Conservation (phyloP, 2,797 vertebrate species). For the Pelochelys cantorii region DNA sequence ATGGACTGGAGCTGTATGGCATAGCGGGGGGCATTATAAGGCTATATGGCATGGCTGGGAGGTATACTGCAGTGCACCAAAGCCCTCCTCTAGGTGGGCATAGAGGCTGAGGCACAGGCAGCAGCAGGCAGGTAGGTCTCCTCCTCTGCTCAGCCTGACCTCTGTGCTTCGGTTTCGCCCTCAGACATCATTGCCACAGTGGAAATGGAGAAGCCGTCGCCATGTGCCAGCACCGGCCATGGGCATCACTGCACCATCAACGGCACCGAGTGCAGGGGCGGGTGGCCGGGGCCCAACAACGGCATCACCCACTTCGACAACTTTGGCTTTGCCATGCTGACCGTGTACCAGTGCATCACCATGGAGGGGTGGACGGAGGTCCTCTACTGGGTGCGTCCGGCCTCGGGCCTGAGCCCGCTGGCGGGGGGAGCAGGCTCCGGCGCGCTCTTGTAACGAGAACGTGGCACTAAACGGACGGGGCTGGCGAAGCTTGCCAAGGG, state of each 20-base stretch:
- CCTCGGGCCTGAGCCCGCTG: rapidly evolving
- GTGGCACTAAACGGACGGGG: background rate
- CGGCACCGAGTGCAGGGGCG: slow-evolving; percentile 89
- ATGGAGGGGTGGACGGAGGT: slow-evolving; percentile 98
- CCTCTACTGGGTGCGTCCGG: slow-evolving; percentile 92
- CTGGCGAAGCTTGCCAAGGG: too few relatives aligned
- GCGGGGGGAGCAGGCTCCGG: too few relatives aligned
- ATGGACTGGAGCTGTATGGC: background rate
- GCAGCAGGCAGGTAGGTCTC: background rate
- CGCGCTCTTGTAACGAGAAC: background rate
- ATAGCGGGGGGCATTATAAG: background rate
- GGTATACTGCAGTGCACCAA: background rate
- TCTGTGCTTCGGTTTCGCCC: background rate
- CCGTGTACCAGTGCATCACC: slow-evolving; percentile 97
- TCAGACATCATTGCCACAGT: slow-evolving; percentile 89
- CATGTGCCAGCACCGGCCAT: slow-evolving; percentile 91
- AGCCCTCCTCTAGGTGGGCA: background rate
- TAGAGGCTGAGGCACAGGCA: background rate
- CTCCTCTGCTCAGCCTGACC: background rate
- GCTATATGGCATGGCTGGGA: background rate
- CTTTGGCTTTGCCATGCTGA: slow-evolving; percentile 98
- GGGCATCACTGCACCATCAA: slow-evolving; percentile 93
- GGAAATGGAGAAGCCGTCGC: slow-evolving; percentile 88
- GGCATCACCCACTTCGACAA: slow-evolving; percentile 99
- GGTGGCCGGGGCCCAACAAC: slow-evolving; percentile 94